A percentile compares a stretch with the other conserved stretches of the same genome.
These are phyloP conservation scores for Notolepis coatsorum DNA, from an alignment of 2,797 vertebrate genomes.

Conservation along the genomic window DNA sequence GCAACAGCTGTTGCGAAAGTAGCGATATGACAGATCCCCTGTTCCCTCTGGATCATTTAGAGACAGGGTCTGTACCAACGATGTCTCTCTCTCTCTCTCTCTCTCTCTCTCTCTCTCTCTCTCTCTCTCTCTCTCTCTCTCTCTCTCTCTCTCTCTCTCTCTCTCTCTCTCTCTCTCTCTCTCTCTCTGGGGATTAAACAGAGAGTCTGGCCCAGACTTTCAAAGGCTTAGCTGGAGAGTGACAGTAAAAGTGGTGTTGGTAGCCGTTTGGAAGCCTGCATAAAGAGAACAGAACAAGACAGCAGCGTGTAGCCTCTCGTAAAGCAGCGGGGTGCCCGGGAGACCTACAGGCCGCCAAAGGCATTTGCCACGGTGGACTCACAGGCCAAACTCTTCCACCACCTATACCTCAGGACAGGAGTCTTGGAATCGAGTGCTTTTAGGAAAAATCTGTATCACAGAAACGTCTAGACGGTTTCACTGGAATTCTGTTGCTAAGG, in stretches of 20 bases:
- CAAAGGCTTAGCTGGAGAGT: slow-evolving; percentile 54
- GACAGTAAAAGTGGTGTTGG: slow-evolving; percentile 55
- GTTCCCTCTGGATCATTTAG: slow-evolving; percentile 16
- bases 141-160: too few relatives aligned
- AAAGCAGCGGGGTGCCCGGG: slow-evolving; percentile 58
- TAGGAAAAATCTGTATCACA: too few relatives aligned
- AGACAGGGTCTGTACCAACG: slow-evolving; percentile 34
- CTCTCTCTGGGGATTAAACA: slow-evolving; percentile 43
- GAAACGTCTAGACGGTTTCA: too few relatives aligned
- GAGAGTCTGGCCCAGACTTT: slow-evolving; percentile 41
- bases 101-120: too few relatives aligned
- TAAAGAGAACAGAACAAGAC: slow-evolving; percentile 54
- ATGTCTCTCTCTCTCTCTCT: too few relatives aligned
- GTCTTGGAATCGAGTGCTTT: too few relatives aligned
- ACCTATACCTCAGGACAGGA: too few relatives aligned
- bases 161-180: too few relatives aligned
- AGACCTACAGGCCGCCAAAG: slow-evolving; percentile 44
- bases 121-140: too few relatives aligned
- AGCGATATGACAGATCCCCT: slow-evolving; percentile 7
- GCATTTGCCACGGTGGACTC: slow-evolving; percentile 23
- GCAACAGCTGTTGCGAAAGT: slow-evolving; percentile 22
- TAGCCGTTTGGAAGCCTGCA: slow-evolving; percentile 48
- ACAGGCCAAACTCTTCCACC: neutral
- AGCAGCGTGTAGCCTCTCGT: slow-evolving; percentile 48
- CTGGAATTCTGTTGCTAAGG: too few relatives aligned